Conservation (phyloP, 2,113 vertebrate species). For the Pelvicachromis taeniatus region DNA sequence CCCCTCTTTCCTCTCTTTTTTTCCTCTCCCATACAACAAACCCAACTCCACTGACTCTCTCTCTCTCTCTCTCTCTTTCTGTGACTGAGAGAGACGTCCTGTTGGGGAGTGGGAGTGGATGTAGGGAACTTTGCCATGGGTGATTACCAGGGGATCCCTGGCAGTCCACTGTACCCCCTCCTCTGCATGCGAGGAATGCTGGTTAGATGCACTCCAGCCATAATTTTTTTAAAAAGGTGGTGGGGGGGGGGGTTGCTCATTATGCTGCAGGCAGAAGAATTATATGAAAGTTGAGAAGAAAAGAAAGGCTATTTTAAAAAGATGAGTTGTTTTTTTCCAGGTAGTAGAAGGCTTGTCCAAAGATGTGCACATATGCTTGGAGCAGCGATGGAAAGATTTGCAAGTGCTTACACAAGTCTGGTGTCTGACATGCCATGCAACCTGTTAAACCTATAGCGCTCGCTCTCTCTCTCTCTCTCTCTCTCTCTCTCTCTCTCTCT, state of each 20-base stretch:
- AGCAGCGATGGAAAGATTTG: slow-evolving; percentile 52
- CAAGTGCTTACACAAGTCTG: slow-evolving; percentile 32
- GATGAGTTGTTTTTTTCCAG: slow-evolving; percentile 37
- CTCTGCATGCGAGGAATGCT: slow-evolving; percentile 64
- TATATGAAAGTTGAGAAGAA: slow-evolving; percentile 43
- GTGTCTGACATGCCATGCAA: slow-evolving; percentile 17
- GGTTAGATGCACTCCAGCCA: slow-evolving; percentile 31
- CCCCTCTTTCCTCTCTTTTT: not conserved
- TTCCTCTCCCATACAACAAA: not conserved
- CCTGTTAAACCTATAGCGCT: slow-evolving; percentile 6
- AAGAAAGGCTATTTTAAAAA: slow-evolving; percentile 10
- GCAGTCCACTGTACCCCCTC: slow-evolving; percentile 50
- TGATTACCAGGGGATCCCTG: slow-evolving; percentile 62
- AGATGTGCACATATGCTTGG: slow-evolving; percentile 68
- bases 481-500: not conserved
- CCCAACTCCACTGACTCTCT: not conserved
- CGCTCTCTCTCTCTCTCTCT: not conserved
- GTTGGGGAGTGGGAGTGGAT: slow-evolving; percentile 42
- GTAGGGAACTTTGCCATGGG: slow-evolving; percentile 59
- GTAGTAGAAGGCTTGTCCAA: not conserved
- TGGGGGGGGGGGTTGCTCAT: slow-evolving; percentile 15
- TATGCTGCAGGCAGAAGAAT: slow-evolving; percentile 34
- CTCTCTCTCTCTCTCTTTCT: not conserved
- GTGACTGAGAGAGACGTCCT: slow-evolving; percentile 16
- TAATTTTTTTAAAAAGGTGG: too few relatives aligned